These are phyloP conservation scores for Agonopterix arenella DNA, from an alignment of 2,888 invertebrate genomes.

Conservation along the genomic window DNA sequence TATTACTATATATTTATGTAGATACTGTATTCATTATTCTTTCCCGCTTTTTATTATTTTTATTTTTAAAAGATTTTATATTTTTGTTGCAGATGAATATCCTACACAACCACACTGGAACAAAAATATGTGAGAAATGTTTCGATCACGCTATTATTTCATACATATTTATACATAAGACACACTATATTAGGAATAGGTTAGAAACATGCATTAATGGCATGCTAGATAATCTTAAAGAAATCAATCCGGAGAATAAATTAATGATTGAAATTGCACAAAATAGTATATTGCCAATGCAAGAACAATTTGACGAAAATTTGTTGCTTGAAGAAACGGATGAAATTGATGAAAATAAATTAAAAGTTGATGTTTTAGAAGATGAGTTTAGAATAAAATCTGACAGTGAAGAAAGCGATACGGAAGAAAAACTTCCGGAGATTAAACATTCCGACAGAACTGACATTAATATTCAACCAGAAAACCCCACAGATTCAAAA, in stretches of 20 bases:
- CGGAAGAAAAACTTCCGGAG: conserved; percentile 9
- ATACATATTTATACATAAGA: conserved; percentile 49
- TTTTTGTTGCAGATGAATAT: conserved; percentile 60
- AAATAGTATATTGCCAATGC: conserved; percentile 38
- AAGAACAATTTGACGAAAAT: conserved; percentile 25
- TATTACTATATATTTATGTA: background rate
- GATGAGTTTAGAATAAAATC: conserved; percentile 58
- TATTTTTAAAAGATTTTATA: conserved; percentile 14
- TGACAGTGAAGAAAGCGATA: conserved; percentile 31
- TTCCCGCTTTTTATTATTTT: conserved; percentile 12
- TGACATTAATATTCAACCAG: background rate
- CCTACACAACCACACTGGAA: conserved; percentile 41
- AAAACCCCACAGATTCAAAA: conserved; percentile 11
- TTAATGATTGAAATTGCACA: conserved; percentile 53
- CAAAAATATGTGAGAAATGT: conserved; percentile 62
- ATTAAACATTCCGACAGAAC: background rate
- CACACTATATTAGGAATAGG: conserved; percentile 41
- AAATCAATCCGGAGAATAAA: conserved; percentile 29
- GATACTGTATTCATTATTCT: background rate
- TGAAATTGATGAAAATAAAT: conserved; percentile 32
- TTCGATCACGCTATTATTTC: conserved; percentile 48
- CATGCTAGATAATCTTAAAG: conserved; percentile 40
- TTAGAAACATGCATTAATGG: conserved; percentile 42
- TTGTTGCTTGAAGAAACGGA: conserved; percentile 26
- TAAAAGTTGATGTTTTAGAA: conserved; percentile 54